A percentile compares a stretch with the other conserved stretches of the same genome.
phyloP scores from a whole-genome alignment of 2,113 vertebrate species.

The Columba janthina region DNA sequence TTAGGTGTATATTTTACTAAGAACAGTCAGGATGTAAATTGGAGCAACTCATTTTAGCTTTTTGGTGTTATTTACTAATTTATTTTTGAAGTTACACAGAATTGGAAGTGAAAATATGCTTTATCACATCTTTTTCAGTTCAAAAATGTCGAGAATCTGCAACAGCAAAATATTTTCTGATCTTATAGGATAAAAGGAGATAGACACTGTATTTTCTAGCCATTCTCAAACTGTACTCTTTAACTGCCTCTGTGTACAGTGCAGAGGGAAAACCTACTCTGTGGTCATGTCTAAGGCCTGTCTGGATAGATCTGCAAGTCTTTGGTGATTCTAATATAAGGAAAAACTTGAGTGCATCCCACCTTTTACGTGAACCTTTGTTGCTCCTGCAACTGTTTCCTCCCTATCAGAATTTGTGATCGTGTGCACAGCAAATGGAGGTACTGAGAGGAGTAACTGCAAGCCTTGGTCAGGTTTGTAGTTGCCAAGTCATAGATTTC shows the following conservation, averaged over 20 bases:
- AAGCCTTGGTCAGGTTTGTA: neutral
- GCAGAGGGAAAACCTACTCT: neutral
- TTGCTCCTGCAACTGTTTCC: neutral
- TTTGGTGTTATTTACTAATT: slow-evolving; percentile 38
- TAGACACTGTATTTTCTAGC: neutral
- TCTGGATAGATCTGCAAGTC: neutral
- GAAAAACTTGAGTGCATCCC: neutral
- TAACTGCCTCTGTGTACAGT: neutral
- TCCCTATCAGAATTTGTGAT: neutral
- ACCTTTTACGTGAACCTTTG: neutral
- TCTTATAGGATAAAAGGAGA: neutral
- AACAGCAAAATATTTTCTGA: neutral
- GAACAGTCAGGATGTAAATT: slow-evolving; percentile 37
- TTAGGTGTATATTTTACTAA: slow-evolving; percentile 66
- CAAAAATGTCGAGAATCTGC: neutral
- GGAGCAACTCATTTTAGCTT: slow-evolving; percentile 51
- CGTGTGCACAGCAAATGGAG: neutral
- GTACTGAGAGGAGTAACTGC: neutral
- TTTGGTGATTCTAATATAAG: neutral
- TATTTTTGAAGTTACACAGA: slow-evolving; percentile 48
- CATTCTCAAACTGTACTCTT: neutral
- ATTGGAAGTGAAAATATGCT: neutral
- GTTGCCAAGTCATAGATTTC: neutral
- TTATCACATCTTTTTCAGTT: neutral
- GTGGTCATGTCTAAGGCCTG: neutral